Evolutionary conservation across 1,140 invertebrate species (phyloP).

Genomic region (Rhopalosiphum padi): DNA sequence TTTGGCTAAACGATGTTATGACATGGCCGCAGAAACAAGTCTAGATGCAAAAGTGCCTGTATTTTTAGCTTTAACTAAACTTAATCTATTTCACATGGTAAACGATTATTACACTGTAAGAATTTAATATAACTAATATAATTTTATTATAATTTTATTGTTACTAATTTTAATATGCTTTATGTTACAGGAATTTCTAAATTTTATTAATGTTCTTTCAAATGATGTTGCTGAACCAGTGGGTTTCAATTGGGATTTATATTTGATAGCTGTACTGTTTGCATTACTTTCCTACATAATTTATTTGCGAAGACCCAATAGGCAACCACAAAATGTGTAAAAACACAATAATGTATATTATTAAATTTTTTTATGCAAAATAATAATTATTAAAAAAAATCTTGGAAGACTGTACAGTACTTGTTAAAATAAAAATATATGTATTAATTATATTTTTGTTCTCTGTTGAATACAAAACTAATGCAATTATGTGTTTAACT

Average conservation of each 20-base stretch:
- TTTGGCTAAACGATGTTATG: constrained; percentile 91
- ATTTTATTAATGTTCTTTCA: constrained; percentile 9
- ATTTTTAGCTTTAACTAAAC: constrained; percentile 87
- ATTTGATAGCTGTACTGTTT: constrained; percentile 83
- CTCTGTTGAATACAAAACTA: not conserved
- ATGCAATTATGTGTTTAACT: not conserved
- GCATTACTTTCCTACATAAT: constrained; percentile 82
- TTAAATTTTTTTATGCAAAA: not conserved
- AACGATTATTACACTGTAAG: constrained; percentile 76
- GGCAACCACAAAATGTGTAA: constrained; percentile 46
- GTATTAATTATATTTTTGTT: not conserved
- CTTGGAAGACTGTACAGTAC: constrained; percentile 52
- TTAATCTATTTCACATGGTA: constrained; percentile 80
- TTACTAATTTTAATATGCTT: not conserved
- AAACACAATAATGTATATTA: not conserved
- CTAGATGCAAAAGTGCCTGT: constrained; percentile 94
- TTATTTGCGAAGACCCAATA: constrained; percentile 64
- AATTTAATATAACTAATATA: not conserved
- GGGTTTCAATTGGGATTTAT: constrained; percentile 92
- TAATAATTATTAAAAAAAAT: constrained; percentile 24
- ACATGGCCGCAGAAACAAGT: constrained; percentile 94
- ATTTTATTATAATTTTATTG: not conserved
- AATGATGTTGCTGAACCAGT: constrained; percentile 64
- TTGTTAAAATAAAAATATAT: constrained; percentile 15
- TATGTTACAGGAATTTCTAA: constrained; percentile 25